A percentile compares a stretch with the other conserved stretches of the same genome.
Conservation (phyloP, 2,113 vertebrate species). For the Lethenteron reissneri region DNA sequence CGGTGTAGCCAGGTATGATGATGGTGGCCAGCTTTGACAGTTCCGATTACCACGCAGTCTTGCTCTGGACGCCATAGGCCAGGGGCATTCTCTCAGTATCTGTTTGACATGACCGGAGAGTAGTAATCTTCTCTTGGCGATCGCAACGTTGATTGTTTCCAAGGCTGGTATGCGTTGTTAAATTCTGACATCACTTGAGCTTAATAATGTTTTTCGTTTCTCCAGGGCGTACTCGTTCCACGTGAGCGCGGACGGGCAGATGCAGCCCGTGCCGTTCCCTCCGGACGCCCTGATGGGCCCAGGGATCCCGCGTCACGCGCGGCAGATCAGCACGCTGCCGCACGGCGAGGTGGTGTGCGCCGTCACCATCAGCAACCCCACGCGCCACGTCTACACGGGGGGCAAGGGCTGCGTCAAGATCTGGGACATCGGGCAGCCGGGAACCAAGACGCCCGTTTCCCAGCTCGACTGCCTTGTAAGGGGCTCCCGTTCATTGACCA, state of each 20-base stretch:
- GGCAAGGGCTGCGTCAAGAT: constrained; percentile 85
- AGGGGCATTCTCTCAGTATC: no score
- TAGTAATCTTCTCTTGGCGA: no score
- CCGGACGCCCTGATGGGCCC: constrained; percentile 70
- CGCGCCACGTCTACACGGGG: constrained; percentile 68
- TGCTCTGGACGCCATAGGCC: no score
- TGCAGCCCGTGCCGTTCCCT: constrained; percentile 78
- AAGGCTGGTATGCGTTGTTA: no score
- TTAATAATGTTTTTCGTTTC: background rate
- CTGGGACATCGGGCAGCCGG: constrained; percentile 86
- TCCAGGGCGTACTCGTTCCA: constrained; percentile 47
- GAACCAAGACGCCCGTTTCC: constrained; percentile 64
- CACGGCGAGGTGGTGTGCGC: constrained; percentile 79
- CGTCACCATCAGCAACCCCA: constrained; percentile 79
- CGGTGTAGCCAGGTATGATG: no score
- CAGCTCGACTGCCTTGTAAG: constrained; percentile 40
- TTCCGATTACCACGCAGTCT: no score
- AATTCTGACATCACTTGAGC: no score
- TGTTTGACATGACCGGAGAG: no score
- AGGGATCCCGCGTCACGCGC: constrained; percentile 64
- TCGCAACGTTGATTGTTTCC: no score
- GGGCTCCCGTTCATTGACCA: background rate
- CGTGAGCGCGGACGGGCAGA: constrained; percentile 69
- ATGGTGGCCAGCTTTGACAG: no score
- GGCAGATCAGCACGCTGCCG: constrained; percentile 76